These are phyloP conservation scores for Neotragus pygmaeus DNA, from an alignment of 2,113 vertebrate species.

Conservation along the genomic window DNA sequence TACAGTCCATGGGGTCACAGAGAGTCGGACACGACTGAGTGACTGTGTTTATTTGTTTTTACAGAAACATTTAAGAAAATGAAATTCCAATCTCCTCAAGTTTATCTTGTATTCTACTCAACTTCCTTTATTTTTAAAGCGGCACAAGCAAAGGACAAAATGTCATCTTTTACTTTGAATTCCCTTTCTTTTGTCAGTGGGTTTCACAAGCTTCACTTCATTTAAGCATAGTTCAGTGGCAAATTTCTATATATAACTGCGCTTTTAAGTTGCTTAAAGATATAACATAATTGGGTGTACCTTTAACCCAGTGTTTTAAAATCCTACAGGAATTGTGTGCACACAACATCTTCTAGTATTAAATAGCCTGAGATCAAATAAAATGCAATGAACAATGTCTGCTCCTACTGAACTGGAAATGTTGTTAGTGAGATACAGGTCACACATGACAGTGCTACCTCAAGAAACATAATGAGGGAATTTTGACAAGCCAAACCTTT, in stretches of 20 bases:
- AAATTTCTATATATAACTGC: background rate
- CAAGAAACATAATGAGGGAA: slow-evolving; percentile 33
- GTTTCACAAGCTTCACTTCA: slow-evolving; percentile 4
- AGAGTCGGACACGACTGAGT: background rate
- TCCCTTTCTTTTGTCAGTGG: background rate
- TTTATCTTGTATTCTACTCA: background rate
- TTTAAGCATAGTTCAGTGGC: background rate
- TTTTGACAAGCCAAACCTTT: slow-evolving; percentile 52
- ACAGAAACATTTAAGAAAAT: background rate
- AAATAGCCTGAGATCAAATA: slow-evolving; percentile 59
- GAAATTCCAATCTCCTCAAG: background rate
- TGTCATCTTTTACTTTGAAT: background rate
- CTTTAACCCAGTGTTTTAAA: slow-evolving; percentile 56
- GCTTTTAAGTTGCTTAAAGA: slow-evolving; percentile 47
- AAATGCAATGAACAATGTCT: slow-evolving; percentile 41
- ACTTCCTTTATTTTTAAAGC: background rate
- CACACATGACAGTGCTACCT: slow-evolving; percentile 7
- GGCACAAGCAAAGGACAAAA: background rate
- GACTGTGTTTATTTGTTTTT: background rate
- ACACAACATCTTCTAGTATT: slow-evolving; percentile 28
- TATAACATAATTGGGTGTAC: slow-evolving; percentile 50
- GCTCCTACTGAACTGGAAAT: slow-evolving; percentile 42
- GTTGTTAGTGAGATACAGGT: background rate
- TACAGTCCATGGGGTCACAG: background rate
- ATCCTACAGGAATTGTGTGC: background rate